These are phyloP conservation scores for Synergus gifuensis DNA, from an alignment of 2,888 invertebrate genomes.

Conservation along the genomic window DNA sequence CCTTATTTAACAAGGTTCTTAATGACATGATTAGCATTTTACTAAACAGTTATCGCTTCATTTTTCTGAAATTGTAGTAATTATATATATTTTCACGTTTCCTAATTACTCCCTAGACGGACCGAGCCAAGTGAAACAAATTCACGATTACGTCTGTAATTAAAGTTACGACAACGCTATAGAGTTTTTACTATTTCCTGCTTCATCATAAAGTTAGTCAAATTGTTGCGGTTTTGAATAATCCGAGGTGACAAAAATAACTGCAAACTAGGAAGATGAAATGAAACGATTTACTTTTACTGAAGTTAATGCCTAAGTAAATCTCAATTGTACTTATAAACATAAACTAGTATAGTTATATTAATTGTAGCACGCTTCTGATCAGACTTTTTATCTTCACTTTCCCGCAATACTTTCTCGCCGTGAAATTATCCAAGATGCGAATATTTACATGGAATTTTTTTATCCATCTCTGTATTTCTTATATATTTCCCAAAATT, in stretches of 20 bases:
- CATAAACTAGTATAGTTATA: not conserved
- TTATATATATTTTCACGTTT: constrained; percentile 7
- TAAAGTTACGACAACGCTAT: constrained; percentile 28
- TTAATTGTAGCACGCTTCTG: not conserved
- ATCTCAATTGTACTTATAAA: not conserved
- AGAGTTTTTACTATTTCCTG: constrained; percentile 33
- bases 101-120: constrained; percentile 24
- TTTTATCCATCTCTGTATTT: not conserved
- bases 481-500: not conserved
- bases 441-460: not conserved
- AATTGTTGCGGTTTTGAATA: constrained; percentile 19
- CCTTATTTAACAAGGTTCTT: not conserved
- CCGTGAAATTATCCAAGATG: not conserved
- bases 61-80: not conserved
- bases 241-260: not conserved
- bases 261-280: not conserved
- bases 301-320: not conserved
- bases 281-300: not conserved
- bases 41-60: not conserved
- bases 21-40: not conserved
- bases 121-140: constrained; percentile 18
- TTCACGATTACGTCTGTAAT: constrained; percentile 32
- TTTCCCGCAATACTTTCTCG: constrained; percentile 6
- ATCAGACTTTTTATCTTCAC: not conserved
- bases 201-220: constrained; percentile 22